Conservation (phyloP, 2,113 vertebrate genomes). For the Sebastes schlegelii region DNA sequence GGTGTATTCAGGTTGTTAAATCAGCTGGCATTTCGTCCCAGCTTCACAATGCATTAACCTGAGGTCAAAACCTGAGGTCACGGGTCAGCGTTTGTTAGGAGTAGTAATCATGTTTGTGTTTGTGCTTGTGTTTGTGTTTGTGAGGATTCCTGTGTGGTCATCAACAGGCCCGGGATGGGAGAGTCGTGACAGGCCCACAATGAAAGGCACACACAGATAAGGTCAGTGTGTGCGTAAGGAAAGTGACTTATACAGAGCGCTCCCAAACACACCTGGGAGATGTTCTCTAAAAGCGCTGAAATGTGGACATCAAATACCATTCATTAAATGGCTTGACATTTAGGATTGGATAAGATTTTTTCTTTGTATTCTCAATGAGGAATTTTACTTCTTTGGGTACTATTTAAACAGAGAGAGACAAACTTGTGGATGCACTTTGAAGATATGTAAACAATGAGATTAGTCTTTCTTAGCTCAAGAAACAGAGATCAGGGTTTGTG, state of each 20-base stretch:
- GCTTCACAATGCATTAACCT: constrained; percentile 38
- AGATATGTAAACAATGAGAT: constrained; percentile 63
- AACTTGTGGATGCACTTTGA: constrained; percentile 43
- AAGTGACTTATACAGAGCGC: constrained; percentile 49
- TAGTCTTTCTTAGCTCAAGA: constrained; percentile 47
- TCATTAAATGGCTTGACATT: constrained; percentile 59
- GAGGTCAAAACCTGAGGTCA: constrained; percentile 56
- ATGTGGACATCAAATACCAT: constrained; percentile 60
- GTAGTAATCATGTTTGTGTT: constrained; percentile 23
- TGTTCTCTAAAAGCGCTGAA: constrained; percentile 58
- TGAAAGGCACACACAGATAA: constrained; percentile 71
- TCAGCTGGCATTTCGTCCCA: constrained; percentile 25
- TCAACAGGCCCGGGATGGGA: constrained; percentile 27
- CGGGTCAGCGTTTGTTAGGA: constrained; percentile 54
- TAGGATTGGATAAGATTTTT: constrained; percentile 42
- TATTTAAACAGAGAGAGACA: constrained; percentile 50
- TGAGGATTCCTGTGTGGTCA: constrained; percentile 68
- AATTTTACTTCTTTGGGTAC: constrained; percentile 28
- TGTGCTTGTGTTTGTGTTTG: constrained; percentile 70
- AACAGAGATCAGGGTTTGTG: constrained; percentile 29
- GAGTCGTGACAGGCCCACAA: constrained; percentile 63
- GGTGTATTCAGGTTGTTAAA: constrained; percentile 37
- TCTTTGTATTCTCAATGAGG: constrained; percentile 40
- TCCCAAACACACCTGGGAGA: constrained; percentile 75
- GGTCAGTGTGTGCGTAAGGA: constrained; percentile 56